A percentile compares a stretch with the other conserved stretches of the same genome.
Conservation (phyloP, 2,113 vertebrate species). For the Cacatua alba region DNA sequence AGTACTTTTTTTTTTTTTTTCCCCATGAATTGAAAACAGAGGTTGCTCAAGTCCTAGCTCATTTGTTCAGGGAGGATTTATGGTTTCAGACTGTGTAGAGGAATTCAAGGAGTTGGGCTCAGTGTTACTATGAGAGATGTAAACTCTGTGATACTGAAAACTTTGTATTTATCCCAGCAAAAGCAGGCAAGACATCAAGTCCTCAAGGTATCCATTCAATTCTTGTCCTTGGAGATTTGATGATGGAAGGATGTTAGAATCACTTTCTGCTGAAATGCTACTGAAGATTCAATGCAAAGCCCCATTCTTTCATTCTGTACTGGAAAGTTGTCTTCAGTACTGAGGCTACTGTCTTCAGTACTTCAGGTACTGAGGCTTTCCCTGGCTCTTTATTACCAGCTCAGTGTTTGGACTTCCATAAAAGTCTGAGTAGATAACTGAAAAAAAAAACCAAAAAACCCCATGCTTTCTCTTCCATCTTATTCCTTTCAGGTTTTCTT, state of each 20-base stretch:
- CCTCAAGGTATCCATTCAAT: neutral
- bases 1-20: neutral
- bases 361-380: neutral
- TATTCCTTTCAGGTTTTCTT: neutral
- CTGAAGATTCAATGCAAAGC: neutral
- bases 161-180: rapidly evolving
- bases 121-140: rapidly evolving
- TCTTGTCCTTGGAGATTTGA: neutral
- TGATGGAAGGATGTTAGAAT: neutral
- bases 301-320: neutral
- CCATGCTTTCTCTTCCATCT: rapidly evolving
- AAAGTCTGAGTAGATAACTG: neutral
- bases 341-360: too few relatives aligned
- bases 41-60: neutral
- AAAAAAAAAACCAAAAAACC: neutral
- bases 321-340: neutral
- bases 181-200: neutral
- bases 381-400: neutral
- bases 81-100: neutral
- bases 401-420: neutral
- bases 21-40: neutral
- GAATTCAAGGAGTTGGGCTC: neutral
- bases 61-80: neutral
- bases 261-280: neutral
- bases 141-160: neutral